Evolutionary conservation across 2,113 vertebrate genomes (phyloP).

Genomic region (Podarcis muralis): DNA sequence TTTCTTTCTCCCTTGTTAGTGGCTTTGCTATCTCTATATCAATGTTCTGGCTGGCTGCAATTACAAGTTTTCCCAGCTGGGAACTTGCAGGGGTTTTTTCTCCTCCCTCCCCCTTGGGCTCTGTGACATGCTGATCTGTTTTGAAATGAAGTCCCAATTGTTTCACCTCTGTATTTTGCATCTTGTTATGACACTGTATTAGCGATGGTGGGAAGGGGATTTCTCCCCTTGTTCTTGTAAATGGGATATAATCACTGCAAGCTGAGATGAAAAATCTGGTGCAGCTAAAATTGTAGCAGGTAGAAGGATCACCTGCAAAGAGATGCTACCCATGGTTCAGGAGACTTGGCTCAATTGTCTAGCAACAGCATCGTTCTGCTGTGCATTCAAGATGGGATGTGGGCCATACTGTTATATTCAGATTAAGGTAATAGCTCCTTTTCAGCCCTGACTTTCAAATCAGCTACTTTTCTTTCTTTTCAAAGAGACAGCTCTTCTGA

Average conservation of each 20-base stretch:
- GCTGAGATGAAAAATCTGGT: not conserved
- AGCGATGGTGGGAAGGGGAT: slow-evolving; percentile 1
- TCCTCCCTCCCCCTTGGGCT: slow-evolving; percentile 59
- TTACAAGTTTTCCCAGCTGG: slow-evolving; percentile 76
- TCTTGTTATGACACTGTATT: slow-evolving; percentile 50
- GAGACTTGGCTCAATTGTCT: not conserved
- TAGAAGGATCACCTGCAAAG: not conserved
- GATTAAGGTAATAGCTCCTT: not conserved
- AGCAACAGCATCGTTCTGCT: not conserved
- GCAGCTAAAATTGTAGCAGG: slow-evolving; percentile 10
- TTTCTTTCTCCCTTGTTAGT: slow-evolving; percentile 72
- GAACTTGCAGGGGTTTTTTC: slow-evolving; percentile 61
- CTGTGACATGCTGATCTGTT: slow-evolving; percentile 64
- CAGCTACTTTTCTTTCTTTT: not conserved
- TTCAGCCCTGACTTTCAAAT: not conserved
- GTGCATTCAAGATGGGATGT: not conserved
- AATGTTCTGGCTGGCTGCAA: slow-evolving; percentile 75
- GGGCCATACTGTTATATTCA: not conserved
- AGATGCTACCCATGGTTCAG: not conserved
- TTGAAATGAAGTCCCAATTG: slow-evolving; percentile 65
- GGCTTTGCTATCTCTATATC: slow-evolving; percentile 74
- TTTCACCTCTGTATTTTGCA: slow-evolving; percentile 65
- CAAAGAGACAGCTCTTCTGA: not conserved
- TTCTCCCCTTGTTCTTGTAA: slow-evolving; percentile 7
- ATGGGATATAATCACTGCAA: not conserved